Base-by-base conservation (phyloP, 2,888 invertebrate species). In the Heterodera filipjevi region DNA sequence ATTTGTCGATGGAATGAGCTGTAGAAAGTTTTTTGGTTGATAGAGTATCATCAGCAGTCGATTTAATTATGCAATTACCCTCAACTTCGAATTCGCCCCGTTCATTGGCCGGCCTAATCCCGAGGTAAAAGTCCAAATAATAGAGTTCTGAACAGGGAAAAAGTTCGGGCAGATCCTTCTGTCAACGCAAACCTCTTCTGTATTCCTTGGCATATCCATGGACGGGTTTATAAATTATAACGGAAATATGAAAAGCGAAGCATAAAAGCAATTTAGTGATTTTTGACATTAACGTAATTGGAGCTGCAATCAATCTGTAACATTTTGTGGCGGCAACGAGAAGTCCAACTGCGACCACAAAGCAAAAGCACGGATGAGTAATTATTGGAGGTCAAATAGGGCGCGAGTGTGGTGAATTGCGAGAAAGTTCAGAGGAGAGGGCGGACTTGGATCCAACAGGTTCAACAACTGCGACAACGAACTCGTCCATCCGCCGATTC, bases 41-140 rank as follows among this genome's bases (percentile, higher is more conserved):
- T 3, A n/a, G 19, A 46, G 12, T 74, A n/a, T n/a, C n/a, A n/a
- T n/a, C n/a, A n/a, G n/a, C n/a, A n/a, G n/a, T n/a, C n/a, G n/a
- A n/a, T n/a, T n/a, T n/a, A n/a, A n/a, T 35, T 10, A 35, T 1
- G 19, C 59, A 49, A 49, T n/a, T 35, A 88, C 87, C 84, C 79
- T 86, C 83, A 2, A 82, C 76, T 22, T 79, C 80, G 30, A 86
- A 68, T 27, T 84, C 82, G 75, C 88, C 87, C 16, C 86, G 82
- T 71, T 88, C 79, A 74, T 85, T 85, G 35, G 82, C 83, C 5
- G 88, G 88, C 68, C 76, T 77, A 14, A 88, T 85, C 10, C 88
- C 88, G 46, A 88, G 77, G 77, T 88, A 88, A 46, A 83, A 80
- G 71, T 89, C 86, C 53, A 88, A 79, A 81, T 88, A 88, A 44